Evolutionary conservation across 2,888 invertebrate genomes (phyloP).

Genomic region (Cabera pusaria): DNA sequence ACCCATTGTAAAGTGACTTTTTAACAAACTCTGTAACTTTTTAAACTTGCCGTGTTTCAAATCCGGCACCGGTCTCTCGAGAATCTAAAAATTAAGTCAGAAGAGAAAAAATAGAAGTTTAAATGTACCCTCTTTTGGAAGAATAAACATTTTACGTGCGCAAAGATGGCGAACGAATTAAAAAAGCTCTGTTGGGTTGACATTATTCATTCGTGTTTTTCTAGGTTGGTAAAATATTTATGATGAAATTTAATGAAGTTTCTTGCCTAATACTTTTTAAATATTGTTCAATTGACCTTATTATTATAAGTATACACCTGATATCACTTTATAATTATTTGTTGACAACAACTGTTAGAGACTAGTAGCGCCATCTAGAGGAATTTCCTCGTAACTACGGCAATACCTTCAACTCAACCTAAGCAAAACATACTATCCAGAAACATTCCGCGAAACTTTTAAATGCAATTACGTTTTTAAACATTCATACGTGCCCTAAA

Average conservation of each 20-base stretch:
- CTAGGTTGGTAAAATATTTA: no score
- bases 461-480: no score
- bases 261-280: no score
- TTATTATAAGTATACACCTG: no score
- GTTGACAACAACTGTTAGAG: not conserved
- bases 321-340: not conserved
- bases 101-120: conserved; percentile 69
- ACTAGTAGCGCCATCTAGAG: conserved; percentile 17
- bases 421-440: no score
- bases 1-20: conserved; percentile 80
- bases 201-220: no score
- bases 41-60: conserved; percentile 67
- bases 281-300: no score
- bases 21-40: conserved; percentile 73
- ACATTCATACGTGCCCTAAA: conserved; percentile 1
- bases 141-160: conserved; percentile 77
- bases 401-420: conserved; percentile 12
- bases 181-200: conserved; percentile 28
- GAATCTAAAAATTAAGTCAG: conserved; percentile 78
- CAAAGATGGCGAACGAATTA: conserved; percentile 46
- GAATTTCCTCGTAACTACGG: conserved; percentile 1
- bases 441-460: no score
- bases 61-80: conserved; percentile 73
- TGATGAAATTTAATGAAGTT: no score
- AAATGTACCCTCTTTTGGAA: conserved; percentile 64